These are phyloP conservation scores for Stichopus chloronotus DNA, from an alignment of 35 echinoderm and acorn worm species.

Conservation along the genomic window DNA sequence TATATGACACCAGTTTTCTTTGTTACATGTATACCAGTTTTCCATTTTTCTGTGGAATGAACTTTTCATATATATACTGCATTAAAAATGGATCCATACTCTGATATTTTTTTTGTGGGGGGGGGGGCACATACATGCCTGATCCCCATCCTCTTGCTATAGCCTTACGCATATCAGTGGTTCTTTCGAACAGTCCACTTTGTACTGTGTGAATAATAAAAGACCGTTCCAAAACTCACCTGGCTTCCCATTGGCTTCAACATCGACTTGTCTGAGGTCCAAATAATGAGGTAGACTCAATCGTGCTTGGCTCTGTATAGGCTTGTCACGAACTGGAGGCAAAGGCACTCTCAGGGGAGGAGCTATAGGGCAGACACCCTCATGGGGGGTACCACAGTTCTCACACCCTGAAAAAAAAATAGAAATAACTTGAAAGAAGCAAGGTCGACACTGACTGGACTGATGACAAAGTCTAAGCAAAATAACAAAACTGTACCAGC, in stretches of 20 bases:
- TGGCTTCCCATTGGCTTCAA: constrained; percentile 58
- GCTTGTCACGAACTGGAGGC: constrained; percentile 63
- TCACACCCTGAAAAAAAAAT: constrained; percentile 53
- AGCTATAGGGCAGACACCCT: constrained; percentile 60
- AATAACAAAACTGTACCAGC: not conserved
- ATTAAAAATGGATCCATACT: too few species aligned
- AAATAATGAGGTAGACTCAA: constrained; percentile 68
- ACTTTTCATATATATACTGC: too few species aligned
- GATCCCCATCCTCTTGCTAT: too few species aligned
- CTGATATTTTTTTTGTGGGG: too few species aligned
- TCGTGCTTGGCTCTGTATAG: constrained; percentile 65
- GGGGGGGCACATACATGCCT: too few species aligned
- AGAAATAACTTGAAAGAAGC: not conserved
- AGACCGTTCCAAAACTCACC: not conserved
- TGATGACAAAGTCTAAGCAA: not conserved
- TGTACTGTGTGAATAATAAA: too few species aligned
- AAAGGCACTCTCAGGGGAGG: constrained; percentile 62
- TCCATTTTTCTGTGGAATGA: too few species aligned
- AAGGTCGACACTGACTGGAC: not conserved
- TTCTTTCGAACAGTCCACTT: too few species aligned
- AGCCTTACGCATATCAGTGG: too few species aligned
- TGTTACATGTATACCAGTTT: too few species aligned
- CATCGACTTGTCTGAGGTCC: constrained; percentile 64
- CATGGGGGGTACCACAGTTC: constrained; percentile 66
- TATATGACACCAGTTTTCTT: too few species aligned